Evolutionary conservation across 1,140 invertebrate species (phyloP), one percentile per base, ranked within the genome.

Genomic region (Bombus sylvicola): DNA sequence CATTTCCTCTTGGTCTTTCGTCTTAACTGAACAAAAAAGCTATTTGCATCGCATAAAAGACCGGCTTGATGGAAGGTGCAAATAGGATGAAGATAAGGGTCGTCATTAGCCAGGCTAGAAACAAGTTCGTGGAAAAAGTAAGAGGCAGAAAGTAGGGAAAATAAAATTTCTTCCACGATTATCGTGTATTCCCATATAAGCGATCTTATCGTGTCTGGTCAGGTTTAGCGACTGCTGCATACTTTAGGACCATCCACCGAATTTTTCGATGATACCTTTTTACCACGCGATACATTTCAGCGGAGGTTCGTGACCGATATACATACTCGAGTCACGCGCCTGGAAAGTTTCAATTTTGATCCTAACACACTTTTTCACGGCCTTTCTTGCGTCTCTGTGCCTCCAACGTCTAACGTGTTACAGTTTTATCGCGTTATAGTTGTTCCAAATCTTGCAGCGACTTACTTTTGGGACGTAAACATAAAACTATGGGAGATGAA

Each of bases 31-130:
- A 91, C 83, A 87, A 89, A 91, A 90, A 92, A 90, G 77, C 89
- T 86, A 91, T 90, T 89, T 92, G 81, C 87, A 87, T 90, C 73
- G 88, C 72, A 87, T 91, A 88, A 92, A 92, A 86, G 90, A 64
- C n/a, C 66, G 10, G 59, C 59, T 78, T 47, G 28, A 66, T 87
- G 90, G 90, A 73, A 85, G 81, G 80, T 75, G 82, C 84, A 74
- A 87, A 85, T 71, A 34, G 74, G 69, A 85, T 88, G 83, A 53
- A 90, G 80, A 87, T 87, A 84, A 88, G 78, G 64, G 83, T 31
- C 41, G 85, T 66, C 86, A 89, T 91, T 89, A 92, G 72, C 76
- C 87, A 69, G 28, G 68, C 57, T 75, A n/a, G 78, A 87, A 90
- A 90, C 83, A 88, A 90, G 85, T 87, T 84, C 47, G 72, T 82